phyloP scores from a whole-genome alignment of 2,113 vertebrate genomes.

The Plecturocebus donacophilus region DNA sequence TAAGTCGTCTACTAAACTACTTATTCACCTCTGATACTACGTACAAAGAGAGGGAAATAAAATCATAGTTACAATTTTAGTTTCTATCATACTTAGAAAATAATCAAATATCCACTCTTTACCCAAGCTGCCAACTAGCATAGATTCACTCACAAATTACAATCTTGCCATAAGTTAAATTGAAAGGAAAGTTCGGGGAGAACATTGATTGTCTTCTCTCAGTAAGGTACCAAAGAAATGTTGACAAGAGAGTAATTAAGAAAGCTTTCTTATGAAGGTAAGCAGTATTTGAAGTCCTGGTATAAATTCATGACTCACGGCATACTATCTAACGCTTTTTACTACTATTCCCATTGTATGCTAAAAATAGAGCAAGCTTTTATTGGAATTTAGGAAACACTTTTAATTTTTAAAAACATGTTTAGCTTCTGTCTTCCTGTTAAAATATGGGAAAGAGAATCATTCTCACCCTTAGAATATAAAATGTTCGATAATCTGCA shows the following conservation, averaged over 20 bases:
- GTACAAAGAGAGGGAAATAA: neutral
- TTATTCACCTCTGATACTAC: neutral
- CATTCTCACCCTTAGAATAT: neutral
- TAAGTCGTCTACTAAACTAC: neutral
- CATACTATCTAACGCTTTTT: neutral
- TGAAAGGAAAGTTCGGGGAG: neutral
- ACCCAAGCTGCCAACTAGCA: neutral
- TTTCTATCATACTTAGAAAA: neutral
- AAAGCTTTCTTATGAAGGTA: neutral
- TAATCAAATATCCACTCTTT: neutral
- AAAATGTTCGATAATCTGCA: neutral
- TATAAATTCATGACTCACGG: neutral
- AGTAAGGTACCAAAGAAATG: neutral
- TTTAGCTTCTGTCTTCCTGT: neutral
- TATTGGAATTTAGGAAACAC: neutral
- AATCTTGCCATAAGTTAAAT: neutral
- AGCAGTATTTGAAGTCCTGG: neutral
- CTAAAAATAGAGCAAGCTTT: neutral
- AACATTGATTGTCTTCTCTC: neutral
- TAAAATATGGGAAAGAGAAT: neutral
- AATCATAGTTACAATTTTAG: neutral
- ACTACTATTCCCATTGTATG: neutral
- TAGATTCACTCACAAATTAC: neutral
- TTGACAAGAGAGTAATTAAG: neutral
- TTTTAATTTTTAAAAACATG: neutral